Conservation (phyloP, 1,140 invertebrate species). For the Bursaphelenchus mucronatus region DNA sequence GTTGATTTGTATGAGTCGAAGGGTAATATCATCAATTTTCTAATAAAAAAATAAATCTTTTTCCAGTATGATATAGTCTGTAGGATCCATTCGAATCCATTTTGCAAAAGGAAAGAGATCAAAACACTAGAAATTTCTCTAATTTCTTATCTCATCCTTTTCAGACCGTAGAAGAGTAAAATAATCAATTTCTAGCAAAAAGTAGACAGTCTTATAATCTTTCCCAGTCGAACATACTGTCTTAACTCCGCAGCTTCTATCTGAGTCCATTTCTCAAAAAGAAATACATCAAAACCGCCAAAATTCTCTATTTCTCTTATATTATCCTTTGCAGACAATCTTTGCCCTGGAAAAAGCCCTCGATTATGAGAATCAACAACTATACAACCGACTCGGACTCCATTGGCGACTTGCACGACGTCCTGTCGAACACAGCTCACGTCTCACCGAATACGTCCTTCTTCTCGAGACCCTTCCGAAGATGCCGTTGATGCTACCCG, state of each 20-base stretch:
- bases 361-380: constrained; percentile 56
- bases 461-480: constrained; percentile 55
- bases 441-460: constrained; percentile 57
- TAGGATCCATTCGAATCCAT: too few species aligned
- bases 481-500: constrained; percentile 50
- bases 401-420: constrained; percentile 51
- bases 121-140: neutral
- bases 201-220: too few species aligned
- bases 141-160: constrained; percentile 17
- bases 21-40: constrained; percentile 37
- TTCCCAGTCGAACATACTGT: too few species aligned
- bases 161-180: too few species aligned
- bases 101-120: too few species aligned
- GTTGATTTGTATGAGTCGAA: constrained; percentile 53
- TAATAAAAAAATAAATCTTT: constrained; percentile 20
- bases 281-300: too few species aligned
- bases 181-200: too few species aligned
- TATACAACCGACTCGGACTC: constrained; percentile 58
- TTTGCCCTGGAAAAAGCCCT: constrained; percentile 55
- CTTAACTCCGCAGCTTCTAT: too few species aligned
- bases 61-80: constrained; percentile 3
- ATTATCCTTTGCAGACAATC: constrained; percentile 52
- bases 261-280: too few species aligned
- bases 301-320: too few species aligned
- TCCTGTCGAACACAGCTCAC: constrained; percentile 38